These are phyloP conservation scores for Neoitamus cyanurus DNA, from an alignment of 2,888 invertebrate genomes.

Conservation along the genomic window DNA sequence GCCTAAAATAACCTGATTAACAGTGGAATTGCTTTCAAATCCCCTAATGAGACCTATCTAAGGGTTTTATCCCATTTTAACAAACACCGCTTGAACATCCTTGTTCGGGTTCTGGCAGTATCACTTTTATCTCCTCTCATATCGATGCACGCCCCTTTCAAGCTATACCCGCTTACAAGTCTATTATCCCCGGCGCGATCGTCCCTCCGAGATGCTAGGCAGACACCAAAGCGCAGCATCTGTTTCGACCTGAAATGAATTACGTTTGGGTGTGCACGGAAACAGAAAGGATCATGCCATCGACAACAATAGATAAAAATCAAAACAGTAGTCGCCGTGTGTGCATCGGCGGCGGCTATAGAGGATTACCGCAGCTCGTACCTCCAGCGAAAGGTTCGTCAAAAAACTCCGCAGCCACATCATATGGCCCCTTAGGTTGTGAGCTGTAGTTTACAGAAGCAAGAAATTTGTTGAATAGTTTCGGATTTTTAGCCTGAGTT, in stretches of 20 bases:
- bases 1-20: conserved; percentile 8
- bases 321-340: conserved; percentile 22
- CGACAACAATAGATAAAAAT: conserved; percentile 35
- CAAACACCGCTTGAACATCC: not conserved
- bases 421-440: not conserved
- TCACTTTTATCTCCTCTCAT: conserved; percentile 16
- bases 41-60: conserved; percentile 7
- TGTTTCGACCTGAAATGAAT: conserved; percentile 17
- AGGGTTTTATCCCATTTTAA: not conserved
- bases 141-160: conserved; percentile 25
- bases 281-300: conserved; percentile 21
- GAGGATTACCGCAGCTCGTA: not conserved
- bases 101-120: not conserved
- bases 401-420: not conserved
- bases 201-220: not conserved
- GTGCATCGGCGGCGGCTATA: not conserved
- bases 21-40: not conserved
- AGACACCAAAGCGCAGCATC: conserved; percentile 16
- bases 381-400: not conserved
- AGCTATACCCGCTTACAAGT: conserved; percentile 22
- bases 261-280: not conserved
- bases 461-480: too few relatives aligned
- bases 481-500: too few relatives aligned
- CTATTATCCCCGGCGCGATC: conserved; percentile 27
- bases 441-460: too few relatives aligned